A percentile compares a stretch with the other conserved stretches of the same genome.
Evolutionary conservation across 2,797 vertebrate species (phyloP).

Genomic region (Tragelaphus eurycerus): DNA sequence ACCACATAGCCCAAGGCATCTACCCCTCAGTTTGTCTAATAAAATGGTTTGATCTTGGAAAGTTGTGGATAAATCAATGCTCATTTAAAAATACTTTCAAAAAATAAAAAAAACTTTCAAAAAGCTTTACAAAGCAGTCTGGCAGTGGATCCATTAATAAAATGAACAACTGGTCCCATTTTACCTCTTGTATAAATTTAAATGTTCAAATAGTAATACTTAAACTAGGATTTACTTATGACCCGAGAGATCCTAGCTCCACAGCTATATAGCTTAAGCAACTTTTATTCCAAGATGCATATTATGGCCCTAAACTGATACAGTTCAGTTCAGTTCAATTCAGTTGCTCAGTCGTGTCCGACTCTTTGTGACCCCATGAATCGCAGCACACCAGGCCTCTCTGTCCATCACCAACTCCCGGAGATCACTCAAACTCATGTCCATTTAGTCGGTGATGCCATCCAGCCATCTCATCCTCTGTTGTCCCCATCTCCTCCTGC

Average conservation of each 20-base stretch:
- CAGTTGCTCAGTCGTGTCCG: too few species aligned
- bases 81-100: constrained; percentile 42
- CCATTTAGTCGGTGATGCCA: too few species aligned
- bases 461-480: too few species aligned
- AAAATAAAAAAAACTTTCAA: background rate
- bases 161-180: constrained; percentile 32
- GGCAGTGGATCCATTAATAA: constrained; percentile 13
- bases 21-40: constrained; percentile 40
- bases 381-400: too few species aligned
- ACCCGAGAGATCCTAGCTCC: background rate
- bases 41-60: constrained; percentile 55
- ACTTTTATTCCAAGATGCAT: background rate
- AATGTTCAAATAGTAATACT: constrained; percentile 32
- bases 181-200: constrained; percentile 34
- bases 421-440: too few species aligned
- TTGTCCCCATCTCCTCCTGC: too few species aligned
- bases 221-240: constrained; percentile 39
- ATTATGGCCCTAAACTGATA: background rate
- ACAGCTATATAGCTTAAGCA: background rate
- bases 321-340: too few species aligned
- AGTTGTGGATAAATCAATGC: constrained; percentile 22
- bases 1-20: background rate
- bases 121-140: constrained; percentile 31
- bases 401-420: too few species aligned
- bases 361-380: too few species aligned